These are phyloP conservation scores for Lutjanus campechanus DNA, from an alignment of 2,797 vertebrate species.

Conservation along the genomic window DNA sequence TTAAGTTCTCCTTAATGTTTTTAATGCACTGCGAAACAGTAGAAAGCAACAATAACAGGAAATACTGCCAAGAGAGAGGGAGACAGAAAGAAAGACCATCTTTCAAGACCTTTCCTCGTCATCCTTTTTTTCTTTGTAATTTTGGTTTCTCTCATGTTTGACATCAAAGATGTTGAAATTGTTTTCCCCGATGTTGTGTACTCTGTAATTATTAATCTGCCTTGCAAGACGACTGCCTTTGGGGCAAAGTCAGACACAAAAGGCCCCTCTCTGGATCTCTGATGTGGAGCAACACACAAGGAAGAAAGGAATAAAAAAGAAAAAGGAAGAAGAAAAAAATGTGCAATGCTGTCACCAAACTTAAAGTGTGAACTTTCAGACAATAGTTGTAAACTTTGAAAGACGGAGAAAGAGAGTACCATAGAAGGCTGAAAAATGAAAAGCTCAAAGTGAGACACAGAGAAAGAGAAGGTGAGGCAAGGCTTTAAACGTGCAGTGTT, in stretches of 20 bases:
- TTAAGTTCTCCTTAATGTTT: slow-evolving; percentile 76
- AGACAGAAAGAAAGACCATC: slow-evolving; percentile 74
- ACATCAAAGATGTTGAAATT: slow-evolving; percentile 88
- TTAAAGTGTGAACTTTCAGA: slow-evolving; percentile 79
- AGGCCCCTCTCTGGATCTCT: slow-evolving; percentile 82
- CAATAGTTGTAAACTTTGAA: slow-evolving; percentile 74
- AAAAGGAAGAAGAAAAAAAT: slow-evolving; percentile 44
- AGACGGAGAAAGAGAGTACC: slow-evolving; percentile 48
- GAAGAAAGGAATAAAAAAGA: slow-evolving; percentile 57
- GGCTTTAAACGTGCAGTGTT: slow-evolving; percentile 53
- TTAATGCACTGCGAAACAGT: slow-evolving; percentile 75
- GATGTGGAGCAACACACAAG: slow-evolving; percentile 78
- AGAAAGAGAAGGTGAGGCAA: slow-evolving; percentile 44
- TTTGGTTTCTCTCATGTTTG: slow-evolving; percentile 87
- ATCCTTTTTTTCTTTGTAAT: slow-evolving; percentile 84
- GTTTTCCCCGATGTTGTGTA: slow-evolving; percentile 86
- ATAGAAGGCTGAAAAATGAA: slow-evolving; percentile 45
- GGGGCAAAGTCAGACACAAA: slow-evolving; percentile 86
- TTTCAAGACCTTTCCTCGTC: slow-evolving; percentile 82
- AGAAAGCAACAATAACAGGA: slow-evolving; percentile 84
- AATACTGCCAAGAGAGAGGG: slow-evolving; percentile 70
- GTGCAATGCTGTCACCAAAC: slow-evolving; percentile 71
- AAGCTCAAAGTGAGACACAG: slow-evolving; percentile 46
- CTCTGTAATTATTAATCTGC: slow-evolving; percentile 89
- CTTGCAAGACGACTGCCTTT: slow-evolving; percentile 84